Base-by-base conservation (phyloP, 2,888 invertebrate genomes). In the Xestoiulus laeticollis region DNA sequence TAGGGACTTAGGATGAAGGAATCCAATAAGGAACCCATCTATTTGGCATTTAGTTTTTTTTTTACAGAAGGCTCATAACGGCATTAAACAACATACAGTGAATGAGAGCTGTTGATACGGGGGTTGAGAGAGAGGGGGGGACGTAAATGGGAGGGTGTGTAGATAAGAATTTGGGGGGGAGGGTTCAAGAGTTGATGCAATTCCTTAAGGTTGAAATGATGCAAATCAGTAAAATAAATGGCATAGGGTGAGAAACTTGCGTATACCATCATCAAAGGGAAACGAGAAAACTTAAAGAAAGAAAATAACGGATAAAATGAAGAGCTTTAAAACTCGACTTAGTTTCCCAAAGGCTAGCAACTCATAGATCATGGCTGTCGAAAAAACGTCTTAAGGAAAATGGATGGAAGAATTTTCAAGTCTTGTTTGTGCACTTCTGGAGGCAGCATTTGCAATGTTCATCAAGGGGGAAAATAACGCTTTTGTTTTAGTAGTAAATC, bases 331-430 rank as follows among this genome's bases (percentile, higher is more conserved):
- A 68, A 68, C 26, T 26, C 68, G 26, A 26, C 68, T 68, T 68
- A 68, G 68, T 26, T 68, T 68, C 59, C 68, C 68, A 68, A 68
- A 68, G 12, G 26, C 68, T 68, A 68, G 68, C 68, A 68, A 68
- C 68, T 68, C 68, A 68, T 68, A 68, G 68, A 68, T 68, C 68
- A 68, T 68, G 68, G 68, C 26, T 68, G 68, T 68, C 68, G 68
- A 68, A 68, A 68, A 68, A 26, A 68, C 22, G n/a, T n/a, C 26
- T 68, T 68, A 12, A 2, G 30, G 68, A 26, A 26, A 68, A 68
- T 68, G 26, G 68, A 68, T 68, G 68, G 26, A 68, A 68, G 59
- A 59, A n/a, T 5, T n/a, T 6, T 22, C 22, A 22, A 22, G n/a
- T n/a, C 59, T 26, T 26, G 68, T 68, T 68, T 68, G 68, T 26